phyloP scores from a whole-genome alignment of 2,797 vertebrate genomes.

The Eidolon dupreanum region DNA sequence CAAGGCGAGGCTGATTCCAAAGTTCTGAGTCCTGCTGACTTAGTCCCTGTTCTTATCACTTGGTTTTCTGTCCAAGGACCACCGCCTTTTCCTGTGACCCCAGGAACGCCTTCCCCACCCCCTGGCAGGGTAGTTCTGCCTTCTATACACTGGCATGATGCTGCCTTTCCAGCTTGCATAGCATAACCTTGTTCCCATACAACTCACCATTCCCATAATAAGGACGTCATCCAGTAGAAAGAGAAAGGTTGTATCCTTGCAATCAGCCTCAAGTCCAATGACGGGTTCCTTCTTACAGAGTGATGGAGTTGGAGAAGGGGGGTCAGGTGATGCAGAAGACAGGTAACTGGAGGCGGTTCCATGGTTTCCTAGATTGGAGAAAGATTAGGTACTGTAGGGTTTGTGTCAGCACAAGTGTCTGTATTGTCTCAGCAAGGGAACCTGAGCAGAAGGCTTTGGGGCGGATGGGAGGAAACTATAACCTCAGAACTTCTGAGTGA shows the following conservation, averaged over 20 bases:
- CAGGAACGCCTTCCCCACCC: not conserved
- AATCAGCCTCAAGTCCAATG: not conserved
- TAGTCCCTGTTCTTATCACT: not conserved
- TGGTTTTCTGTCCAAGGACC: not conserved
- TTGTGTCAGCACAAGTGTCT: not conserved
- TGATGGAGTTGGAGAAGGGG: not conserved
- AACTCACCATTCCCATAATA: not conserved
- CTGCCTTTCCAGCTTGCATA: not conserved
- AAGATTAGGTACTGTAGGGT: accelerated
- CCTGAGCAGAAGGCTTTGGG: not conserved
- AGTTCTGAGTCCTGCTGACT: not conserved
- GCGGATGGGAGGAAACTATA: not conserved
- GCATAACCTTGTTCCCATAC: accelerated
- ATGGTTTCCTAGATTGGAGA: not conserved
- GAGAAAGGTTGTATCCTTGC: not conserved
- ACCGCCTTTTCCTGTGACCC: not conserved
- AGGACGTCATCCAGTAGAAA: not conserved
- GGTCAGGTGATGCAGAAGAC: too few relatives aligned
- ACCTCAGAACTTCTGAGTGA: constrained; percentile 2
- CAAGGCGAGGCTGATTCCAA: not conserved
- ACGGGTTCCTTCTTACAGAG: not conserved
- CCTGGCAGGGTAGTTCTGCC: not conserved
- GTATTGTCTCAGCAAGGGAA: not conserved
- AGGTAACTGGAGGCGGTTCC: not conserved
- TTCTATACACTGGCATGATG: not conserved